phyloP scores from a whole-genome alignment of 2,888 invertebrate species.

The Elegia similella region DNA sequence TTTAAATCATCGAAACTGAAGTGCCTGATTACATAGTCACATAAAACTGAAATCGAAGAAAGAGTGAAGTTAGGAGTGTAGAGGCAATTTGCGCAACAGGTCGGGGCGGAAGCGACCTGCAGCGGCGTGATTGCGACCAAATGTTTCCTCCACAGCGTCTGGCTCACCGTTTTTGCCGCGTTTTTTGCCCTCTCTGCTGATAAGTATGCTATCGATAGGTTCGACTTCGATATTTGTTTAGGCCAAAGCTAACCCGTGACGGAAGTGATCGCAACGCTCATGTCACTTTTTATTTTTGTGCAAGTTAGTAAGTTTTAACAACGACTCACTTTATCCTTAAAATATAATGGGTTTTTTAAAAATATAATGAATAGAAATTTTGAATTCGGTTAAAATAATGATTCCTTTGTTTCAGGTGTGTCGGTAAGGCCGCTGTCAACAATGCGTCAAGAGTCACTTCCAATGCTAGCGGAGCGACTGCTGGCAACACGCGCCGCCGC shows the following conservation, averaged over 20 bases:
- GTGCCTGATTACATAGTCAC: neutral
- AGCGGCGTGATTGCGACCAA: constrained; percentile 77
- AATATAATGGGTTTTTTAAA: no score
- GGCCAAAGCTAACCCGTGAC: constrained; percentile 64
- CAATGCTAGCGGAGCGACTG: constrained; percentile 76
- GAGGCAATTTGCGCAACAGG: constrained; percentile 77
- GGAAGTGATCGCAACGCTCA: constrained; percentile 58
- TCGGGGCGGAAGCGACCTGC: constrained; percentile 81
- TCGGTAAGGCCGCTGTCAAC: constrained; percentile 74
- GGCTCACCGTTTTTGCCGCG: constrained; percentile 66
- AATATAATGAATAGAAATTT: no score
- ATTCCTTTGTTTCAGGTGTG: constrained; percentile 55
- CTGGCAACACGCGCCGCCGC: constrained; percentile 78
- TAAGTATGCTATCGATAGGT: constrained; percentile 80
- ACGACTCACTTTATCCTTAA: neutral
- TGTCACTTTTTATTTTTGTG: constrained; percentile 6
- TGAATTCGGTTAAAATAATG: neutral
- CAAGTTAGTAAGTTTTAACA: neutral
- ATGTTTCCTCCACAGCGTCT: constrained; percentile 75
- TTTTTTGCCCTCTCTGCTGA: constrained; percentile 69
- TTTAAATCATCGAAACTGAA: no score
- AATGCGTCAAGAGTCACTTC: constrained; percentile 75
- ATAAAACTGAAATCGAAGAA: neutral
- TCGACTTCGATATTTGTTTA: constrained; percentile 69
- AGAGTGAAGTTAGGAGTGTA: constrained; percentile 24